Evolutionary conservation across 2,888 invertebrate species (phyloP).

Genomic region (Norana najaformis): DNA sequence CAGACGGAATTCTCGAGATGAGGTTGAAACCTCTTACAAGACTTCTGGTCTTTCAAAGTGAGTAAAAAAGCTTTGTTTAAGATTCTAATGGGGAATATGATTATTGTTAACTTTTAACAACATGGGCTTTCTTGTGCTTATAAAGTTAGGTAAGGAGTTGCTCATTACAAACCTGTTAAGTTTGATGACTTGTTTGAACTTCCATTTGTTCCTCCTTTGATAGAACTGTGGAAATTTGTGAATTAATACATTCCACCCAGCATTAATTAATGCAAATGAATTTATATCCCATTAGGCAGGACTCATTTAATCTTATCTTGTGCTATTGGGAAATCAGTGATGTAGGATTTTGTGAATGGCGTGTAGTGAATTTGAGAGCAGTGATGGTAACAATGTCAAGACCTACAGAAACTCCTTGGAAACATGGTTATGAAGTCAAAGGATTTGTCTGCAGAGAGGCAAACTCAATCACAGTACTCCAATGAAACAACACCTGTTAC

Average conservation of each 20-base stretch:
- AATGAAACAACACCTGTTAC: too few relatives aligned
- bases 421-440: too few relatives aligned
- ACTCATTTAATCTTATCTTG: background rate
- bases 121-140: background rate
- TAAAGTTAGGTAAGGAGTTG: background rate
- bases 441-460: too few relatives aligned
- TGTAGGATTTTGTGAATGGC: background rate
- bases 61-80: background rate
- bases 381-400: background rate
- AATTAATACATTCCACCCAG: background rate
- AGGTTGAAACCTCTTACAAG: background rate
- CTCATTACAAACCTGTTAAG: background rate
- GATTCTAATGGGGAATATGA: background rate
- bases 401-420: too few relatives aligned
- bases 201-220: background rate
- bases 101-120: background rate
- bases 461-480: too few relatives aligned
- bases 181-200: background rate
- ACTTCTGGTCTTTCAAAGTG: conserved; percentile 8
- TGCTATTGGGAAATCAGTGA: background rate
- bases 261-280: background rate
- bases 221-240: background rate
- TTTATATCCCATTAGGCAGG: background rate
- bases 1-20: conserved; percentile 20
- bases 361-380: background rate